Percentiles rank a stretch among this genome's conserved stretches.
phyloP scores from a whole-genome alignment of 2,797 vertebrate species.

The Enteromius thamalakanensis region DNA sequence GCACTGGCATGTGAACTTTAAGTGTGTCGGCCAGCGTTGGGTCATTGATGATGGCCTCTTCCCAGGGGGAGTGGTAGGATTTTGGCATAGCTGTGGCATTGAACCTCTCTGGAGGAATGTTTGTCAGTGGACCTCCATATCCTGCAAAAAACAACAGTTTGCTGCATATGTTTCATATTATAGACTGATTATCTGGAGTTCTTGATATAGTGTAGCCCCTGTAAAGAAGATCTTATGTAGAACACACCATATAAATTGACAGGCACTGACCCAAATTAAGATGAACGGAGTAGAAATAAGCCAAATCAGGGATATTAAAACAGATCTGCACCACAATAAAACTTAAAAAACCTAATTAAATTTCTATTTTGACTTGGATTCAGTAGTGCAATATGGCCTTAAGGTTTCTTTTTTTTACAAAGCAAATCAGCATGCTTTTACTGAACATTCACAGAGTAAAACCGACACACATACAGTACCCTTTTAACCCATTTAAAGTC shows the following conservation, averaged over 20 bases:
- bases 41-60: slow-evolving; percentile 90
- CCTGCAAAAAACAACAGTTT: slow-evolving; percentile 62
- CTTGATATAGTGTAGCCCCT: background rate
- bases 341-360: background rate
- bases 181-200: background rate
- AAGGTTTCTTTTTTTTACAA: background rate
- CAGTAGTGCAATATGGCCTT: background rate
- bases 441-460: background rate
- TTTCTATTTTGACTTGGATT: background rate
- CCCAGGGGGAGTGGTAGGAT: slow-evolving; percentile 96
- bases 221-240: background rate
- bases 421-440: background rate
- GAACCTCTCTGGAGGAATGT: slow-evolving; percentile 83
- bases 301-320: background rate
- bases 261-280: background rate
- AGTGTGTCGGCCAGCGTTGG: slow-evolving; percentile 89
- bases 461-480: background rate
- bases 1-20: slow-evolving; percentile 81
- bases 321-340: background rate
- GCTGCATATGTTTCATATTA: slow-evolving; percentile 1
- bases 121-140: slow-evolving; percentile 83
- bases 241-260: background rate
- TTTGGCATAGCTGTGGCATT: slow-evolving; percentile 85
- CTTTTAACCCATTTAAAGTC: slow-evolving; percentile 19
- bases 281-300: background rate